Base-by-base conservation (phyloP, 2,113 vertebrate species). In the Trogon surrucura region DNA sequence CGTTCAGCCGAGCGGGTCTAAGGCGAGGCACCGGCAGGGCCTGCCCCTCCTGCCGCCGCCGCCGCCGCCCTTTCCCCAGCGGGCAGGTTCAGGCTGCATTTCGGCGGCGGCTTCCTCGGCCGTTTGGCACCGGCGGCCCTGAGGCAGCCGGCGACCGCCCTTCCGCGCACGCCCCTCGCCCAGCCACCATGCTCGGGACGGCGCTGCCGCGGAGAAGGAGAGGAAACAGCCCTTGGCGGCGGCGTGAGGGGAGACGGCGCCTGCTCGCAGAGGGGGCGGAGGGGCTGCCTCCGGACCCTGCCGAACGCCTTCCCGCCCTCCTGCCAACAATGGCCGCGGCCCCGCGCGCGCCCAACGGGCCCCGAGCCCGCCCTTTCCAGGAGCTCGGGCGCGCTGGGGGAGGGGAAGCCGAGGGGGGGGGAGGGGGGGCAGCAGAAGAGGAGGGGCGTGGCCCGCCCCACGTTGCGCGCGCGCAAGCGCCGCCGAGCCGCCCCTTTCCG, bases 71-170 rank as follows among this genome's bases (percentile, higher is more conserved):
- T 17, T 45, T 45, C n/a, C 22, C 32, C 26, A 7, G 44, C 36
- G 6, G 9, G 10, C 6, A 8, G 16, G 15, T 2, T 7, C 22
- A 27, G 26, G 11, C 4, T 9, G 2, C 30, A 4, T 10, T 3
- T 11, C 9, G 13, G 65, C 47, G 4, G n/a, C 26, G 23, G 7
- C 73, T 13, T 9, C 21, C 53, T 26, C 54, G 5, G 69, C 47
- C 69, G 9, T 41, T 61, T 11, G 21, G 14, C 61, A 26, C 9
- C 5, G 44, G 57, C n/a, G 16, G 57, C 69, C 30, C 16, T 9
- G 21, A 78, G 10, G 22, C 53, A 13, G 26, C 47, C 27, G 25
- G 8, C 13, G 16, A 50, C 4, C 4, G 5, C 22, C 45, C 29
- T 22, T 7, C 20, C 45, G 32, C 34, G 23, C 21, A 36, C 29